Evolutionary conservation across 2,888 invertebrate genomes (phyloP).

Genomic region (Teleiodes luculella): DNA sequence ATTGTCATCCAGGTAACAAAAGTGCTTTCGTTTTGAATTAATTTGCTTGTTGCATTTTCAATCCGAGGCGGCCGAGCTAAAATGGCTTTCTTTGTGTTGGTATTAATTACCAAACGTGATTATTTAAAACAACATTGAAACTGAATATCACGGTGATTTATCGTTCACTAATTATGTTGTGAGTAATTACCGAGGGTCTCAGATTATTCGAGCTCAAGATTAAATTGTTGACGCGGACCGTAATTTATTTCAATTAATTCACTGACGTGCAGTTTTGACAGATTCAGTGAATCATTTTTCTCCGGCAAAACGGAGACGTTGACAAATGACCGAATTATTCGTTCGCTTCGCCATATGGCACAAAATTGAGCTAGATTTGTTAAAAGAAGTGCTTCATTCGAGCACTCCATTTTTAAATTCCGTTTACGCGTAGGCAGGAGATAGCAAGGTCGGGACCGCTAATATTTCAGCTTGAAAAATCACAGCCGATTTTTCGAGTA

Average conservation of each 20-base stretch:
- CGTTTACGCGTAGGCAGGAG: slow-evolving; percentile 45
- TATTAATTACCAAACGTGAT: no score
- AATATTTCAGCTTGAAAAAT: slow-evolving; percentile 65
- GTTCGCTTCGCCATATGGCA: slow-evolving; percentile 46
- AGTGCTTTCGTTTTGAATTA: no score
- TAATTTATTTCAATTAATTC: slow-evolving; percentile 75
- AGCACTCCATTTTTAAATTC: slow-evolving; percentile 30
- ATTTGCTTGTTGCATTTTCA: no score
- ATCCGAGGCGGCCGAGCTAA: neutral
- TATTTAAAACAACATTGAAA: neutral
- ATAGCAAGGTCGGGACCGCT: slow-evolving; percentile 53
- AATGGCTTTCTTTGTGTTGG: neutral
- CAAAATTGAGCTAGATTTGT: neutral
- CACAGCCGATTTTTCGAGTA: slow-evolving; percentile 59
- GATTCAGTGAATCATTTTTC: slow-evolving; percentile 75
- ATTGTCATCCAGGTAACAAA: no score
- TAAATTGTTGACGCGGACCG: slow-evolving; percentile 55
- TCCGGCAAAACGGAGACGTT: slow-evolving; percentile 64
- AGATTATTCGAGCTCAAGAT: slow-evolving; percentile 48
- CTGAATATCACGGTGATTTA: slow-evolving; percentile 4
- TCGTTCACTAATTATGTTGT: slow-evolving; percentile 26
- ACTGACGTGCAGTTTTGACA: slow-evolving; percentile 61
- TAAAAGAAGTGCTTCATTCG: neutral
- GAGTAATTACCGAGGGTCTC: slow-evolving; percentile 49
- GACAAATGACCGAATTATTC: slow-evolving; percentile 71